Base-by-base conservation (phyloP, 2,888 invertebrate species). In the Sarcophaga carnaria region DNA sequence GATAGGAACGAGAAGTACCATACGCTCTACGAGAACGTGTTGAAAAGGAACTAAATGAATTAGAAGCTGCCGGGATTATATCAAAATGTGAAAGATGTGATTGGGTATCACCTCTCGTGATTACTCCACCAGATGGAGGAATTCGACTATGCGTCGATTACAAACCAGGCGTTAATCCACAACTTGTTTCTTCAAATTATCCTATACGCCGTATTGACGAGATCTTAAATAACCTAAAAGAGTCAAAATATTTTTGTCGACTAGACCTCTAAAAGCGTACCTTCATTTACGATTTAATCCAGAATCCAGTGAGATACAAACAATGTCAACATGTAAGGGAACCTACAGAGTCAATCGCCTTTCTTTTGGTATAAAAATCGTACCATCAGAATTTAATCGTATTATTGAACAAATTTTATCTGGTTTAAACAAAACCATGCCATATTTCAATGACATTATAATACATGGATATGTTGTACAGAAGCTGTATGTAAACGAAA, bases 121-220 rank as follows among this genome's bases (percentile, higher is more conserved):
- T 80, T 10, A 64, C 59, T 14, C 66, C 60, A 54, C 74, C 66
- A 45, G 25, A 67, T 45, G 45, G 25, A 25, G 25, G 25, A 25
- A 25, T 25, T 25, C 25, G 25, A 4, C 25, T 4, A 25, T 25
- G 25, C 25, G 25, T 25, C 25, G 25, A 25, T 25, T 25, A 25
- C 25, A 25, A 25, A 25, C 25, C 25, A 25, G 25, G 25, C 3
- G 25, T 25, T 25, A 25, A 25, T 25, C 25, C 25, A 25, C 25
- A 25, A 25, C 25, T 75, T 3, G 67, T 74, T 20, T 37, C 27
- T 49, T 4, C 72, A 14, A 27, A 80, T 60, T 74, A 67, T 27
- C 62, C 80, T 20, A 80, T 72, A 27, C 63, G 64, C n/a, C 66
- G 69, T 59, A 84, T 87, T 37, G 77, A 77, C 20, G 72, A 87